These are phyloP conservation scores for Brachionus rubens DNA, from an alignment of 1,140 invertebrate genomes.

Conservation along the genomic window DNA sequence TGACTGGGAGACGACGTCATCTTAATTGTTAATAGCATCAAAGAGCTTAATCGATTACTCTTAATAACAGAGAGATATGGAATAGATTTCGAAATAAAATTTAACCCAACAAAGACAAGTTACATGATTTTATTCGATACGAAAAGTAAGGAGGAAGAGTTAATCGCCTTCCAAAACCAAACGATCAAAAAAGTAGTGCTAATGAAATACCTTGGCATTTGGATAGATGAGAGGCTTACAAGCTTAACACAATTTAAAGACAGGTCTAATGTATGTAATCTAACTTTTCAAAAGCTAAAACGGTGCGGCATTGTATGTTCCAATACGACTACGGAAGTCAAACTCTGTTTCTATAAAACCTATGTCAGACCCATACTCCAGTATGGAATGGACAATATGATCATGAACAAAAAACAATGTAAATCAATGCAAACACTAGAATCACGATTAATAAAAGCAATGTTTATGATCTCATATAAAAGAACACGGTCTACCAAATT, in stretches of 20 bases:
- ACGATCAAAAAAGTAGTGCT: not conserved
- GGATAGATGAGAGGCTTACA: conserved; percentile 1
- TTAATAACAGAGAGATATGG: no score
- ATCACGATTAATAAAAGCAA: no score
- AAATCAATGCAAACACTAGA: no score
- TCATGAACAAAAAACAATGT: not conserved
- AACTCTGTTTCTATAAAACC: conserved; percentile 13
- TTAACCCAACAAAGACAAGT: not conserved
- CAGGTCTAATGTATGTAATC: not conserved
- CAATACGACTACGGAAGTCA: not conserved
- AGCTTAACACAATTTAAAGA: not conserved
- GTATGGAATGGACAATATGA: not conserved
- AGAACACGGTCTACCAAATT: no score
- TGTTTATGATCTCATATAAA: no score
- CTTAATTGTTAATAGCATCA: no score
- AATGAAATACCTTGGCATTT: conserved; percentile 13
- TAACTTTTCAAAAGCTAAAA: not conserved
- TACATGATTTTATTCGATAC: not conserved
- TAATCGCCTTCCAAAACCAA: not conserved
- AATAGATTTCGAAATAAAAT: no score
- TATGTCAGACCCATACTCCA: not conserved
- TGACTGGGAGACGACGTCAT: no score
- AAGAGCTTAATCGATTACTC: no score
- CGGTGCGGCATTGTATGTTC: not conserved
- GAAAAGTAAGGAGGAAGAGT: not conserved